Evolutionary conservation across 92 coral and sea anemone species (phyloP).

Genomic region (Epizoanthus stellaris): DNA sequence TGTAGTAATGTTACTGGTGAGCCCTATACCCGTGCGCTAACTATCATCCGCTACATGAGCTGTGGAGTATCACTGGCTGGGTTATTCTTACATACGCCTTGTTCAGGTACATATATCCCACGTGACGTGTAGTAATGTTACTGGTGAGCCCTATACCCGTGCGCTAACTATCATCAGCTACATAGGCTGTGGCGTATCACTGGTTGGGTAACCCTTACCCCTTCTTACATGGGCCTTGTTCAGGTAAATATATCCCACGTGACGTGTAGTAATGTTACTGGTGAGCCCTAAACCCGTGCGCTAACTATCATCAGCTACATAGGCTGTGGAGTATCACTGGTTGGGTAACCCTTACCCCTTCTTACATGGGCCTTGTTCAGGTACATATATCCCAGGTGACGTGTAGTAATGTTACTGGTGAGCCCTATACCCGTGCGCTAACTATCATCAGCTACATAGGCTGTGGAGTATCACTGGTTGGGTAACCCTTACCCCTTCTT

Average conservation of each 20-base stretch:
- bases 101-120: constrained; percentile 69
- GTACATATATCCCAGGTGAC: not conserved
- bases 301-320: constrained; percentile 51
- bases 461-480: constrained; percentile 51
- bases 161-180: constrained; percentile 43
- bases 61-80: constrained; percentile 85
- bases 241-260: constrained; percentile 16
- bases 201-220: constrained; percentile 38
- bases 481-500: constrained; percentile 25
- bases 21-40: constrained; percentile 17
- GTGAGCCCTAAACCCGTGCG: constrained; percentile 8
- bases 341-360: constrained; percentile 36
- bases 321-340: constrained; percentile 52
- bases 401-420: not conserved
- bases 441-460: constrained; percentile 59
- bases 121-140: not conserved
- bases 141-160: not conserved
- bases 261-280: too few relatives aligned
- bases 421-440: constrained; percentile 16
- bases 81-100: constrained; percentile 70
- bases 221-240: constrained; percentile 49
- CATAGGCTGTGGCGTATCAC: constrained; percentile 52
- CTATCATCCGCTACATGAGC: constrained; percentile 74
- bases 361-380: constrained; percentile 52
- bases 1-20: not conserved